Conservation (phyloP, 2,888 invertebrate genomes). For the Brachynemurus nebulosus region DNA sequence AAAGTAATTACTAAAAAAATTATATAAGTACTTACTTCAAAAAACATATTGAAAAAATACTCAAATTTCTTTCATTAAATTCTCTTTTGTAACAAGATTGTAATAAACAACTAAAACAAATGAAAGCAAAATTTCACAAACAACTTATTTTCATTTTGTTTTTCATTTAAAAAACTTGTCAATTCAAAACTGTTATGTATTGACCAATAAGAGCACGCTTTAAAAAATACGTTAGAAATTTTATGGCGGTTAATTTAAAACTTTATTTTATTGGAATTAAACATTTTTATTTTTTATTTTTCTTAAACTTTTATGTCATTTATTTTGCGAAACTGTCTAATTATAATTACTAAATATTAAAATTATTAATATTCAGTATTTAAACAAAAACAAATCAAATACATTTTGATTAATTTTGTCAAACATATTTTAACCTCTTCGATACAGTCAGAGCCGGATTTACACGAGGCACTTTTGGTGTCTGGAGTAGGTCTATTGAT, state of each 20-base stretch:
- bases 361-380: no score
- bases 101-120: background rate
- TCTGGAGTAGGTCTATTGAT: no score
- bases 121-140: background rate
- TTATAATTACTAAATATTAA: no score
- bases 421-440: no score
- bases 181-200: background rate
- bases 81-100: no score
- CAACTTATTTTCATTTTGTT: background rate
- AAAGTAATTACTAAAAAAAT: background rate
- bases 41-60: background rate
- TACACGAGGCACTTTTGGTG: no score
- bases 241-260: background rate
- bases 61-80: background rate
- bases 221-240: background rate
- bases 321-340: no score
- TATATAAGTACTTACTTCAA: conserved; percentile 3
- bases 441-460: no score
- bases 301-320: no score
- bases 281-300: background rate
- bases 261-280: no score
- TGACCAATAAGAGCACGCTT: background rate
- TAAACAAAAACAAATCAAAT: no score
- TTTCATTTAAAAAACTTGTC: background rate
- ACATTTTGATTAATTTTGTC: no score